Conservation (phyloP, 1,140 invertebrate species). For the Steinernema feltiae region DNA sequence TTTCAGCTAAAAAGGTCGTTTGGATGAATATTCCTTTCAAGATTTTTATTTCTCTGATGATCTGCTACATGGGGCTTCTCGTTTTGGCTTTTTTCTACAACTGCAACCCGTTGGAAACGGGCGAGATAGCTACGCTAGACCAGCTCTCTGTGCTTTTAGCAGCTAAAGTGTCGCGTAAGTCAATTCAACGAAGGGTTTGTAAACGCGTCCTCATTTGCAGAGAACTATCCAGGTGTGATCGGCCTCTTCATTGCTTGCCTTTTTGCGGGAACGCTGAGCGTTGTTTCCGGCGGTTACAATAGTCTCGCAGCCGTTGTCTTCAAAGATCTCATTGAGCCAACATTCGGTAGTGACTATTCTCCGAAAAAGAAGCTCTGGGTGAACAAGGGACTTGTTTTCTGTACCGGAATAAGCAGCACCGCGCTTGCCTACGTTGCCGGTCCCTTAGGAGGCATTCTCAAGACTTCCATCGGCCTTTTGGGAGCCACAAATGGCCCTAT, state of each 20-base stretch:
- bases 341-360: slow-evolving; percentile 22
- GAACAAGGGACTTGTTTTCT: slow-evolving; percentile 30
- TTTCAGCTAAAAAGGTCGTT: neutral
- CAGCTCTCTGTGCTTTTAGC: slow-evolving; percentile 36
- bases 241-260: slow-evolving; percentile 36
- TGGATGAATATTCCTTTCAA: slow-evolving; percentile 24
- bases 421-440: slow-evolving; percentile 32
- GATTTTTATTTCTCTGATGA: slow-evolving; percentile 32
- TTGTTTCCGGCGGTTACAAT: slow-evolving; percentile 37
- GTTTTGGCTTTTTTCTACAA: slow-evolving; percentile 37
- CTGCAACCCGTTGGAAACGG: slow-evolving; percentile 39
- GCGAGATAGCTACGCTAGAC: slow-evolving; percentile 29
- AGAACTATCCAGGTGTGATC: slow-evolving; percentile 32
- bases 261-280: slow-evolving; percentile 35
- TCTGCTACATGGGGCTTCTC: slow-evolving; percentile 30
- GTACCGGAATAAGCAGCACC: slow-evolving; percentile 23
- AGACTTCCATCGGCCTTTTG: neutral
- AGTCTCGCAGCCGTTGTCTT: slow-evolving; percentile 33
- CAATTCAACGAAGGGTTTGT: neutral
- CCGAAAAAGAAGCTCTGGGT: slow-evolving; percentile 21
- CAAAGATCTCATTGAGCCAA: slow-evolving; percentile 36
- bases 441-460: slow-evolving; percentile 36
- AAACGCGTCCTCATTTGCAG: slow-evolving; percentile 17
- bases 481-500: neutral
- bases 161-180: slow-evolving; percentile 34